A percentile compares a stretch with the other conserved stretches of the same genome.
phyloP scores from a whole-genome alignment of 37 sponge, comb jelly and placozoan species.

The Amphimedon queenslandica region DNA sequence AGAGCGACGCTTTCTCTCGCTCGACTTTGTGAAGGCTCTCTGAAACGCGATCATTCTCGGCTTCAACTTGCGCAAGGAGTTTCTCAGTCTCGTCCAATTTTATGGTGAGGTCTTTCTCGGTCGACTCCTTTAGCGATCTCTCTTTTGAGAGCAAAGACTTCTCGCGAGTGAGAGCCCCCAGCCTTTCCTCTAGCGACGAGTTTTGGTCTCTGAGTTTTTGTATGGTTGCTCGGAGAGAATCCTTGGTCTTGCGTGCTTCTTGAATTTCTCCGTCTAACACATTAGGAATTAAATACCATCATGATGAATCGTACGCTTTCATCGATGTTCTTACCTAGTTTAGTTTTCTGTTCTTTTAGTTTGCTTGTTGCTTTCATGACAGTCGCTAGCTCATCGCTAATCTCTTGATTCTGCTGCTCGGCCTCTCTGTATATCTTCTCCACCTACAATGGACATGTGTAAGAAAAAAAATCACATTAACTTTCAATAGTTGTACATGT shows the following conservation, averaged over 20 bases:
- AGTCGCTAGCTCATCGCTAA: background rate
- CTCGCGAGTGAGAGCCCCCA: conserved; percentile 5
- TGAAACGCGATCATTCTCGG: background rate
- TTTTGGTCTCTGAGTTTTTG: conserved; percentile 42
- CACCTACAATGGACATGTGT: too few species aligned
- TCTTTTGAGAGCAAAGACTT: conserved; percentile 10
- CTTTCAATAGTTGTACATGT: too few species aligned
- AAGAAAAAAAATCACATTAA: too few species aligned
- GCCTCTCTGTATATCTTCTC: conserved; percentile 11
- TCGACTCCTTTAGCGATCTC: background rate
- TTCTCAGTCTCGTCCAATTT: background rate
- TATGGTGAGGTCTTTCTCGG: background rate
- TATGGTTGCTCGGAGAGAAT: conserved; percentile 30
- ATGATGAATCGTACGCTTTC: too few species aligned
- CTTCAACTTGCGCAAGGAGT: background rate
- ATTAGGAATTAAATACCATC: background rate
- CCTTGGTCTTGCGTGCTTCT: conserved; percentile 46
- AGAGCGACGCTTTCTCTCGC: background rate
- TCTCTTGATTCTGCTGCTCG: conserved; percentile 38
- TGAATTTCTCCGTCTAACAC: conserved; percentile 15
- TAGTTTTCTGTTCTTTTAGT: background rate
- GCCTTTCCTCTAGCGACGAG: conserved; percentile 1
- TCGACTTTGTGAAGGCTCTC: background rate
- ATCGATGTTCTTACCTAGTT: too few species aligned
- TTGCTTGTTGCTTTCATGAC: background rate